These are phyloP conservation scores for Tetragonula clypearis DNA, from an alignment of 1,140 invertebrate species.

Conservation along the genomic window DNA sequence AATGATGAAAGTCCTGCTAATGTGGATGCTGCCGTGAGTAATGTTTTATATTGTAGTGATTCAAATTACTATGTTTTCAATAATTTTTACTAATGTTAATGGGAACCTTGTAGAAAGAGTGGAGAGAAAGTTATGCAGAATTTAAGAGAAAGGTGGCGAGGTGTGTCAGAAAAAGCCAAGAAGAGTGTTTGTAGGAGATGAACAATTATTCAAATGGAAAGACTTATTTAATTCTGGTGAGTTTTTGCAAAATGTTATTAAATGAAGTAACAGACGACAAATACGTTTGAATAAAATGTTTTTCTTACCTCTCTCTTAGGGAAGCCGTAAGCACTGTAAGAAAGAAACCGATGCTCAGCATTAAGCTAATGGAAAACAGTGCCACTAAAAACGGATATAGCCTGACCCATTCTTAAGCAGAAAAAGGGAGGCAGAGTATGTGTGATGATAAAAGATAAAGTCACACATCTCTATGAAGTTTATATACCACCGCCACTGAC, in stretches of 20 bases:
- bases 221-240: conserved; percentile 82
- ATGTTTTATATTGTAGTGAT: background rate
- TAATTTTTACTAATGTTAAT: background rate
- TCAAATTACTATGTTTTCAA: background rate
- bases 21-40: conserved; percentile 98
- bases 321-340: conserved; percentile 80
- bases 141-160: conserved; percentile 98
- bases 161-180: conserved; percentile 99
- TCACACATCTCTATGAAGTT: conserved; percentile 74
- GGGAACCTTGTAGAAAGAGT: conserved; percentile 92
- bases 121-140: conserved; percentile 97
- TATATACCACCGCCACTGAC: conserved; percentile 75
- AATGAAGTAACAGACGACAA: background rate
- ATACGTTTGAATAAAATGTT: background rate
- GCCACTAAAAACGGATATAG: conserved; percentile 78
- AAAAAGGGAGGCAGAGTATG: conserved; percentile 63
- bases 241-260: conserved; percentile 20
- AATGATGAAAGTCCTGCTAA: conserved; percentile 99
- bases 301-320: conserved; percentile 61
- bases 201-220: conserved; percentile 80
- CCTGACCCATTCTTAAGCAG: conserved; percentile 78
- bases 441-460: conserved; percentile 68
- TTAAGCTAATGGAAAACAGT: conserved; percentile 78
- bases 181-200: conserved; percentile 91
- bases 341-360: conserved; percentile 78